Conservation (phyloP, 2,113 vertebrate genomes). For the Kryptolebias marmoratus region DNA sequence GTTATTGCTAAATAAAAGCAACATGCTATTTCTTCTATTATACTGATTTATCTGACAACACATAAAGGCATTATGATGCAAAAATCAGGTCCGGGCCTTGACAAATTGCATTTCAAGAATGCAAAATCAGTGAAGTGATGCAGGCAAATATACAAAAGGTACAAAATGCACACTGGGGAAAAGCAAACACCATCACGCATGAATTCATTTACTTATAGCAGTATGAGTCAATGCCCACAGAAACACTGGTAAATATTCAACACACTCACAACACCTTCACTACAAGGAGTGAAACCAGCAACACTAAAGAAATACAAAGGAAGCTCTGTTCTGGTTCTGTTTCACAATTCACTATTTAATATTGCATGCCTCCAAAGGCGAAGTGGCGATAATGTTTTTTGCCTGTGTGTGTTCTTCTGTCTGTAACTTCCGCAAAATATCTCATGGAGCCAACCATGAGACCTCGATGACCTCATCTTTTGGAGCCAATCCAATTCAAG, state of each 20-base stretch:
- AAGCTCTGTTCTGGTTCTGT: constrained; percentile 6
- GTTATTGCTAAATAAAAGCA: constrained; percentile 4
- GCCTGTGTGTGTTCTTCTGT: background rate
- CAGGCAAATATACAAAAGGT: constrained; percentile 41
- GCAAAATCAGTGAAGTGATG: constrained; percentile 40
- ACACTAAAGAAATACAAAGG: constrained; percentile 34
- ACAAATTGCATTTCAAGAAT: constrained; percentile 39
- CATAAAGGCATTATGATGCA: constrained; percentile 3
- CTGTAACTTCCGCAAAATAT: too few relatives aligned
- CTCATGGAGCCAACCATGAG: too few relatives aligned
- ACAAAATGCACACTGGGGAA: constrained; percentile 39
- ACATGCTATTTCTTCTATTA: background rate
- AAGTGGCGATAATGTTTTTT: background rate
- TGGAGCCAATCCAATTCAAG: too few relatives aligned
- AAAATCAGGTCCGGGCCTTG: constrained; percentile 4
- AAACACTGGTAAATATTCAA: constrained; percentile 11
- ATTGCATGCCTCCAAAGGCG: background rate
- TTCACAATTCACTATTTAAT: constrained; percentile 7
- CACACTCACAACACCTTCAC: constrained; percentile 43
- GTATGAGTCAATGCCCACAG: constrained; percentile 14
- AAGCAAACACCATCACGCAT: constrained; percentile 33
- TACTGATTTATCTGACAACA: constrained; percentile 8
- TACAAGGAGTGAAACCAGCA: constrained; percentile 24
- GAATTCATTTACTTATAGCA: constrained; percentile 32
- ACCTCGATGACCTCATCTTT: too few relatives aligned